phyloP scores from a whole-genome alignment of 2,888 invertebrate species.

The Odontocolon sp. region DNA sequence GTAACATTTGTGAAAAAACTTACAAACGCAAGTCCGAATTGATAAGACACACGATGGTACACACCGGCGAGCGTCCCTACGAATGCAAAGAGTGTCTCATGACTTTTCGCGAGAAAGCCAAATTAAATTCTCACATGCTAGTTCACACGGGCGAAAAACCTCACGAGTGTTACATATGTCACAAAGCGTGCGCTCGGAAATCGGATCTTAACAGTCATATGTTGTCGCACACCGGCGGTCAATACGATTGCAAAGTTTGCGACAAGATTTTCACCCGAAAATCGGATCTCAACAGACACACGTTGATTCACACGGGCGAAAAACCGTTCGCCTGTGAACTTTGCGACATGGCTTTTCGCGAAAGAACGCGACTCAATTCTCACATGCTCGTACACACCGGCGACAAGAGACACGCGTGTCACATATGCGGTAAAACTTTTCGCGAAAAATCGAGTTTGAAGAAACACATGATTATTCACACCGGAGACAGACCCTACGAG shows the following conservation, averaged over 20 bases:
- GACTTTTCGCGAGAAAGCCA: constrained; percentile 78
- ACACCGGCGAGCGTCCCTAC: constrained; percentile 77
- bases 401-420: constrained; percentile 75
- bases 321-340: constrained; percentile 76
- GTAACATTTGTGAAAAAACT: constrained; percentile 76
- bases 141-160: constrained; percentile 79
- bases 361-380: constrained; percentile 76
- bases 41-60: constrained; percentile 77
- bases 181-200: constrained; percentile 78
- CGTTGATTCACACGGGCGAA: constrained; percentile 77
- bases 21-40: constrained; percentile 78
- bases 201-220: constrained; percentile 79
- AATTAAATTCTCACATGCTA: constrained; percentile 78
- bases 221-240: constrained; percentile 78
- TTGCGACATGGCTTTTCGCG: constrained; percentile 77
- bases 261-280: constrained; percentile 78
- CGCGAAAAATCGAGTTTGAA: constrained; percentile 73
- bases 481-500: constrained; percentile 75
- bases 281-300: constrained; percentile 77
- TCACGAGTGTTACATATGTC: constrained; percentile 77
- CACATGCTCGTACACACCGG: constrained; percentile 77
- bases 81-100: constrained; percentile 78
- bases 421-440: constrained; percentile 75
- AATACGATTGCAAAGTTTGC: constrained; percentile 78
- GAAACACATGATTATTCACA: constrained; percentile 76